Evolutionary conservation across 37 sponge, comb jelly and placozoan species (phyloP).

Genomic region (Bolinopsis microptera): DNA sequence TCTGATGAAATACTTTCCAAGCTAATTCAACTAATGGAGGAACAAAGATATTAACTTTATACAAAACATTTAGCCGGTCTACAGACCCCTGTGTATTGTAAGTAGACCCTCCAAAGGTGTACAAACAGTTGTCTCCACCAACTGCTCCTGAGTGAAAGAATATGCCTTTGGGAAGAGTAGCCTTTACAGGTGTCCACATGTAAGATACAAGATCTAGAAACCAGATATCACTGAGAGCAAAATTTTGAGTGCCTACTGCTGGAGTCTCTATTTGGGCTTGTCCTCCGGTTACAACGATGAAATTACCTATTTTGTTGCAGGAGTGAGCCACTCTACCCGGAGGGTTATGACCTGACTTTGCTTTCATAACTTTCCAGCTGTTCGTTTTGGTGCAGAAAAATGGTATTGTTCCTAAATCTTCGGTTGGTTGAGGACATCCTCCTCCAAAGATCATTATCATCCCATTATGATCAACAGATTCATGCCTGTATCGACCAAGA

Average conservation of each 20-base stretch:
- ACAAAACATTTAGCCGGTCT: background rate
- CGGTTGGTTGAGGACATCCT: background rate
- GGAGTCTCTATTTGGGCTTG: background rate
- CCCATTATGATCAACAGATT: slow-evolving; percentile 2
- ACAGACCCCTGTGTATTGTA: background rate
- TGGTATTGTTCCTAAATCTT: slow-evolving; percentile 19
- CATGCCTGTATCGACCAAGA: slow-evolving; percentile 15
- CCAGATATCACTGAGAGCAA: slow-evolving; percentile 26
- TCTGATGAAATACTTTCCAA: background rate
- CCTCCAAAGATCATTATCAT: slow-evolving; percentile 50
- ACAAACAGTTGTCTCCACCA: background rate
- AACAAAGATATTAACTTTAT: slow-evolving; percentile 2
- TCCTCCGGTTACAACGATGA: slow-evolving; percentile 9
- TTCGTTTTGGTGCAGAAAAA: slow-evolving; percentile 44
- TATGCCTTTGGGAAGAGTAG: background rate
- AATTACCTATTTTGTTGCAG: background rate
- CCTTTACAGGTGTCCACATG: background rate
- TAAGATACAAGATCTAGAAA: background rate
- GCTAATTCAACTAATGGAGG: slow-evolving; percentile 23
- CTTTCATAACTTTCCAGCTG: background rate
- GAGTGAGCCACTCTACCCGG: slow-evolving; percentile 7
- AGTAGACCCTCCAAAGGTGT: slow-evolving; percentile 29
- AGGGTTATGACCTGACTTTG: background rate
- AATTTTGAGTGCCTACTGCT: background rate
- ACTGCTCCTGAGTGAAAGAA: slow-evolving; percentile 26